phyloP scores from a whole-genome alignment of 53 echinoderm and acorn worm species.

The Holothuria scabra region DNA sequence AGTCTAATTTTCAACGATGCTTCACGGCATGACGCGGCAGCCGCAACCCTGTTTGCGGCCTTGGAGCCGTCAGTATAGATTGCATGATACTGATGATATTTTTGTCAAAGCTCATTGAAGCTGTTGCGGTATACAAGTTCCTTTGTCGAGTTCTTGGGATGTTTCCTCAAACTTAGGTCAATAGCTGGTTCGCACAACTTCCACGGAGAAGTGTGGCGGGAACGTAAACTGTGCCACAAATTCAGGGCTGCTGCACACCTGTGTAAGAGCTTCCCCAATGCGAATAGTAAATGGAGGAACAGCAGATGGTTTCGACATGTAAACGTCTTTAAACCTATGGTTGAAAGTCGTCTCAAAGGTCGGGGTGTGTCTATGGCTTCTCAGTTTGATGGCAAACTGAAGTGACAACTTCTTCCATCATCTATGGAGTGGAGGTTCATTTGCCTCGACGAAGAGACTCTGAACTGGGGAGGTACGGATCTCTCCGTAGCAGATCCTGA shows the following conservation, averaged over 20 bases:
- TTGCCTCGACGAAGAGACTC: neutral
- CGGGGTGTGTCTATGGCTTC: neutral
- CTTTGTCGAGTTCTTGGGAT: neutral
- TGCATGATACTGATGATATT: neutral
- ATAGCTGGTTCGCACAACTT: neutral
- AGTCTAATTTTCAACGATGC: neutral
- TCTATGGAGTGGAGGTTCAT: neutral
- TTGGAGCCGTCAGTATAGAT: slow-evolving; percentile 21
- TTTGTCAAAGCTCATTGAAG: neutral
- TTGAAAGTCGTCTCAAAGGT: slow-evolving; percentile 10
- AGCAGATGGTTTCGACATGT: neutral
- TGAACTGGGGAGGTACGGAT: neutral
- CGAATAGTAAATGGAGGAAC: neutral
- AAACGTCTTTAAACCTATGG: neutral
- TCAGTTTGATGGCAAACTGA: slow-evolving; percentile 13
- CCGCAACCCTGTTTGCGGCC: slow-evolving; percentile 10
- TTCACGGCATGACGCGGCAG: neutral
- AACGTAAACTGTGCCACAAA: neutral
- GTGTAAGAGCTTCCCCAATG: neutral
- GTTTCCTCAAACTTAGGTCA: neutral
- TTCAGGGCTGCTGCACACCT: neutral
- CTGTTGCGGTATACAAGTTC: neutral
- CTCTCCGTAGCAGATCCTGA: neutral
- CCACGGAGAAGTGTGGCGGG: neutral
- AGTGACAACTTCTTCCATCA: neutral